Conservation (phyloP, 2,797 vertebrate species). For the Vipera latastei region DNA sequence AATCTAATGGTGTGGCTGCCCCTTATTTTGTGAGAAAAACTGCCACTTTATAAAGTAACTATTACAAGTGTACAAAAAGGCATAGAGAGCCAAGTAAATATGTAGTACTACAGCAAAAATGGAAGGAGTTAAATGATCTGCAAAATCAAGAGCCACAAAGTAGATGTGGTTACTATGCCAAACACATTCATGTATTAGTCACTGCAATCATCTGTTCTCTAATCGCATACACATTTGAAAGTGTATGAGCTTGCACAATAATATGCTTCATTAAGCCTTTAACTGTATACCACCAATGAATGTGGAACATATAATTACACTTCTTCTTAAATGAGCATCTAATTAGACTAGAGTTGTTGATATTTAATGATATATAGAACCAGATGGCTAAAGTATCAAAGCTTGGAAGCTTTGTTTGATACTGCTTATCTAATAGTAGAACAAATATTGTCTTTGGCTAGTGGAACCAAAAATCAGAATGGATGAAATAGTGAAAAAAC, state of each 20-base stretch:
- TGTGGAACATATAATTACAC: not conserved
- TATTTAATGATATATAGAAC: not conserved
- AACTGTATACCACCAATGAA: not conserved
- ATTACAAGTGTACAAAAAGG: not conserved
- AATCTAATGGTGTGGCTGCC: not conserved
- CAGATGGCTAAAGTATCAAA: not conserved
- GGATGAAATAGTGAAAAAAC: not conserved
- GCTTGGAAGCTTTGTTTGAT: not conserved
- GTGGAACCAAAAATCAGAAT: not conserved
- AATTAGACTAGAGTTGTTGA: not conserved
- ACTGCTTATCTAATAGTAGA: not conserved
- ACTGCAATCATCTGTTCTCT: not conserved
- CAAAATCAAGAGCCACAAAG: not conserved
- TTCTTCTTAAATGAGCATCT: not conserved
- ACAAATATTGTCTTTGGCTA: not conserved
- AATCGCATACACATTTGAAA: not conserved
- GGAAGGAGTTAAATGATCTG: not conserved
- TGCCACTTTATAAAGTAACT: not conserved
- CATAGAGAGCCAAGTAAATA: not conserved
- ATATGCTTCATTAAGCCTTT: slow-evolving; percentile 8
- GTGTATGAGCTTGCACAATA: not conserved
- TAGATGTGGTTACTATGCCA: not conserved
- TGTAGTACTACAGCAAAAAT: not conserved
- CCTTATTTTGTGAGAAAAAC: not conserved
- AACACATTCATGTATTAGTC: not conserved